Conservation (phyloP, 1,140 invertebrate genomes). For the Brachionus rotundiformis region DNA sequence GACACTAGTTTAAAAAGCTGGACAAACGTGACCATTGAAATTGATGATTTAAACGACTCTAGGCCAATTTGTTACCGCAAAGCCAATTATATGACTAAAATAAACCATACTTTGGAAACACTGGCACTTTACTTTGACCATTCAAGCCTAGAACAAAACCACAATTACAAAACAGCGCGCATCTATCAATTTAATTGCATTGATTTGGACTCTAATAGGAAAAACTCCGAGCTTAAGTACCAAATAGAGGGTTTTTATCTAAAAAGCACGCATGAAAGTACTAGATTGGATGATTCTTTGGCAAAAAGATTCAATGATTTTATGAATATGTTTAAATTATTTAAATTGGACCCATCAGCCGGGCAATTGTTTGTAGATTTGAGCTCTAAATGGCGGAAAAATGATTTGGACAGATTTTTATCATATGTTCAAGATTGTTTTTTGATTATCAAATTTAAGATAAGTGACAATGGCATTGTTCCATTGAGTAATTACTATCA, state of each 20-base stretch:
- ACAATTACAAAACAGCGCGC: not conserved
- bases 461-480: conserved; percentile 15
- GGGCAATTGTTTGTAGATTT: conserved; percentile 7
- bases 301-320: not conserved
- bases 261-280: not conserved
- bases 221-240: conserved; percentile 10
- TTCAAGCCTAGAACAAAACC: not conserved
- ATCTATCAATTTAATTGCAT: conserved; percentile 19
- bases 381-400: not conserved
- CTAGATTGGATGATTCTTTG: not conserved
- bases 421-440: not conserved
- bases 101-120: not conserved
- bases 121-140: not conserved
- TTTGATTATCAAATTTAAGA: conserved; percentile 18
- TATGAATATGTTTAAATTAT: not conserved
- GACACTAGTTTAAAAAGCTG: not conserved
- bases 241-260: conserved; percentile 4
- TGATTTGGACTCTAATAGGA: not conserved
- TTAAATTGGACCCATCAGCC: not conserved
- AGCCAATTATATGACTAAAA: not conserved
- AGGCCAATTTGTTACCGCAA: not conserved
- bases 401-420: not conserved
- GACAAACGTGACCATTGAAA: not conserved
- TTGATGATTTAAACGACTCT: conserved; percentile 22
- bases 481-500: not conserved